Conservation (phyloP, 2,113 vertebrate genomes). For the Nettapus auritus region DNA sequence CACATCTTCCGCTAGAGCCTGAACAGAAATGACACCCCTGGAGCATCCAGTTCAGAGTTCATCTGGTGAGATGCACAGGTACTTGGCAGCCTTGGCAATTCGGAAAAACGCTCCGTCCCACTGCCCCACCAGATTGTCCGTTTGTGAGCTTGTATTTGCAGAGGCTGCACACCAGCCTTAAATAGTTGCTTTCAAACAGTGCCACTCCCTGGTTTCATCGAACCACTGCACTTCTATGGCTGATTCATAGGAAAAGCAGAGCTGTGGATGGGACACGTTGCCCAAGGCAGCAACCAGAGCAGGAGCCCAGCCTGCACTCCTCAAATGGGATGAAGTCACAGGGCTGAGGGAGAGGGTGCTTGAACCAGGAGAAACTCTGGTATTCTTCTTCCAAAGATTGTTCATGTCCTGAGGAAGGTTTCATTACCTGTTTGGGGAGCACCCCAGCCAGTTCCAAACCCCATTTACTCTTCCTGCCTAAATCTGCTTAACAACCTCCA, state of each 20-base stretch:
- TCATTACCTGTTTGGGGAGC: background rate
- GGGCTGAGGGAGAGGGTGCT: background rate
- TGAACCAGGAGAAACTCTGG: background rate
- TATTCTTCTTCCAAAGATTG: background rate
- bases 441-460: background rate
- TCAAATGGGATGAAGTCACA: background rate
- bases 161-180: background rate
- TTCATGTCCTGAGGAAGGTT: background rate
- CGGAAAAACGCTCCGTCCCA: no score
- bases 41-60: background rate
- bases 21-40: rapidly evolving
- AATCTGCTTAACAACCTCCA: background rate
- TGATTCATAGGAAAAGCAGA: background rate
- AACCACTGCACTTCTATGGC: background rate
- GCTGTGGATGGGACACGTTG: background rate
- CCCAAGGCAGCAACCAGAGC: background rate
- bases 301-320: background rate
- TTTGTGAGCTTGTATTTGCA: background rate
- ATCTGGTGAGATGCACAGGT: background rate
- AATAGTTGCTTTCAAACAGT: background rate
- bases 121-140: rapidly evolving
- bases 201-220: background rate
- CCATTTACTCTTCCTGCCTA: background rate
- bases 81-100: rapidly evolving
- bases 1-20: background rate